Evolutionary conservation across 1,140 invertebrate species (phyloP), one percentile per base, ranked within the genome.

Genomic region (Galleria mellonella): DNA sequence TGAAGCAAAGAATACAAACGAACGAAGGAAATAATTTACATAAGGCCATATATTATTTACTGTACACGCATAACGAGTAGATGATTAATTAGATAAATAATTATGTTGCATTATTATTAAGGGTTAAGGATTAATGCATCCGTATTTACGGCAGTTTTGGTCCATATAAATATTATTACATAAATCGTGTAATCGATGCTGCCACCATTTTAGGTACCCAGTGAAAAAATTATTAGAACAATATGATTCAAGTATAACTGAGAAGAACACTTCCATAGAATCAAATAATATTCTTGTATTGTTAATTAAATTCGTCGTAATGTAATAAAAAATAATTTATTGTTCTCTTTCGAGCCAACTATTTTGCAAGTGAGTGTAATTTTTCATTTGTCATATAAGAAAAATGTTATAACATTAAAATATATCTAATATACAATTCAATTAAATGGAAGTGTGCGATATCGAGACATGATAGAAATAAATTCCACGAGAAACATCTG

Each of bases 21-120:
- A 79, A 76, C 74, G 47, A 59, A 70, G 61, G 67, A 76, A 82
- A 83, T 75, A 78, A 75, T 78, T 75, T 79, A 85, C 78, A 82
- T 85, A 85, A 85, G 82, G 82, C 78, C 74, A 84, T 84, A 79
- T 71, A 72, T 72, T 70, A 76, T 69, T 73, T 68, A 85, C 78
- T 83, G 78, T 85, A 85, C 78, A 85, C 61, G 69, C 73, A 69
- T 79, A 79, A 85, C 72, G 62, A 82, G 59, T 74, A 83, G 76
- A 83, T 79, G 78, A 85, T 78, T 76, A 74, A 68, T 65, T 69
- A 82, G 76, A 75, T 77, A 81, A 84, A 81, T 82, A 73, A 77
- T 23, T 23, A 23, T 67, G 70, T 71, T 66, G 72, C 48, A 63
- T 77, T 78, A 71, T 79, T 66, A 72, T 77, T 77, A 79, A 69